phyloP scores from a whole-genome alignment of 1,140 invertebrate species.

The Ptiloglossa arizonensis region DNA sequence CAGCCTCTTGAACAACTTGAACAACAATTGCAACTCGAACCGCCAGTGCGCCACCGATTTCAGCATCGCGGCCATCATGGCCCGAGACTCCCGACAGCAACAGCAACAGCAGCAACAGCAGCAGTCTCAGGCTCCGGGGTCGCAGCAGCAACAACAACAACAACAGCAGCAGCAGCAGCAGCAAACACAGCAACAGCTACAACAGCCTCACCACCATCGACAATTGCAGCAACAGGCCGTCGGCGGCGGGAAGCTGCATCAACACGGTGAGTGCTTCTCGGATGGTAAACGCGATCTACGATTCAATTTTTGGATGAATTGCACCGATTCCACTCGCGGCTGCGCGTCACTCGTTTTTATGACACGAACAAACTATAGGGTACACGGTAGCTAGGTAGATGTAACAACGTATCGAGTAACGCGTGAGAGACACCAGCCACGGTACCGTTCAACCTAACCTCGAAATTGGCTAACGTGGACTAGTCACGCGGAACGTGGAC shows the following conservation, averaged over 20 bases:
- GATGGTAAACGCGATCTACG: too few species aligned
- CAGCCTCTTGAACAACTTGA: conserved; percentile 75
- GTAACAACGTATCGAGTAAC: background rate
- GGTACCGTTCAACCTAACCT: too few species aligned
- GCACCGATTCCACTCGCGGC: too few species aligned
- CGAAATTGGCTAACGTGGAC: too few species aligned
- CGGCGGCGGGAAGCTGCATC: conserved; percentile 76
- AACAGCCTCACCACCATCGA: conserved; percentile 64
- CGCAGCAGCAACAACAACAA: conserved; percentile 62
- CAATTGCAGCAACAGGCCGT: conserved; percentile 74
- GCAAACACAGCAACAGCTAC: conserved; percentile 40
- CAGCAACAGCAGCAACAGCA: conserved; percentile 66
- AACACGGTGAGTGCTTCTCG: conserved; percentile 72
- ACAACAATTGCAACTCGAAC: conserved; percentile 79
- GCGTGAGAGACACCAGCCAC: too few species aligned
- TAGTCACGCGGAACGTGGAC: too few species aligned
- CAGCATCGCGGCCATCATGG: conserved; percentile 87
- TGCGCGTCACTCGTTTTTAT: background rate
- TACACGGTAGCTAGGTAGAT: too few species aligned
- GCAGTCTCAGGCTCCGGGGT: conserved; percentile 85
- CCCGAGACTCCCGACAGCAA: conserved; percentile 85
- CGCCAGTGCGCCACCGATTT: conserved; percentile 92
- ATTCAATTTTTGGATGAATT: too few species aligned
- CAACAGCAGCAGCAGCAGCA: conserved; percentile 49
- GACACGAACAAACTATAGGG: too few species aligned